Percentiles rank a stretch among this genome's conserved stretches.
Conservation (phyloP, 2,888 invertebrate genomes). For the Eristalis arbustorum region DNA sequence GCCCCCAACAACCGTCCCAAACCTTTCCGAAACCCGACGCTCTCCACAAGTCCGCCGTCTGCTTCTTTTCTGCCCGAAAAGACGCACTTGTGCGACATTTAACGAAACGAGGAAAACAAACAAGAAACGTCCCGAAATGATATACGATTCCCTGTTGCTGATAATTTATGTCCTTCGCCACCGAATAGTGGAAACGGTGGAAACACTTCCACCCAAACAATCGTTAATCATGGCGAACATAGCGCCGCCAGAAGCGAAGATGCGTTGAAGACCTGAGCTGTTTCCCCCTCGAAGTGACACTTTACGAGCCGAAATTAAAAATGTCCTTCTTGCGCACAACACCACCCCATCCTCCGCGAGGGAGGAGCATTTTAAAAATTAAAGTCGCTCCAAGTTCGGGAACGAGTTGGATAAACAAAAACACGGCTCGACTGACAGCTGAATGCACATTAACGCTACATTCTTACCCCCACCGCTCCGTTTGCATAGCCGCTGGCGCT, state of each 20-base stretch:
- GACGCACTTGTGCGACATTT: conserved; percentile 29
- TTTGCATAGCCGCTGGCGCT: background rate
- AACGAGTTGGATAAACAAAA: conserved; percentile 9
- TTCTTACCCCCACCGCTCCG: background rate
- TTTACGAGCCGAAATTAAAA: conserved; percentile 44
- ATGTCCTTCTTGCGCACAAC: background rate
- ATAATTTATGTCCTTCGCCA: conserved; percentile 62
- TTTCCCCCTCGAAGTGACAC: conserved; percentile 18
- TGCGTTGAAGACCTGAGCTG: conserved; percentile 17
- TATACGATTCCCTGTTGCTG: conserved; percentile 65
- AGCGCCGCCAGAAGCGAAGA: background rate
- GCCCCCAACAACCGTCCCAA: background rate
- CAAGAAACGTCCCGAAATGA: conserved; percentile 35
- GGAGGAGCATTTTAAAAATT: conserved; percentile 31
- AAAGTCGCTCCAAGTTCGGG: conserved; percentile 11
- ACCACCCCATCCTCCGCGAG: background rate
- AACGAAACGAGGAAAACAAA: conserved; percentile 3
- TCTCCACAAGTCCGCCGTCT: too few species aligned
- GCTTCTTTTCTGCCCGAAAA: background rate
- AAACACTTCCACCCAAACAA: conserved; percentile 43
- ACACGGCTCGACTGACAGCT: conserved; percentile 12
- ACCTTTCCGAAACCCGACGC: background rate
- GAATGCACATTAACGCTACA: conserved; percentile 36
- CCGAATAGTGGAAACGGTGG: conserved; percentile 24
- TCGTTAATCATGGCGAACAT: conserved; percentile 55